Evolutionary conservation across 2,888 invertebrate genomes (phyloP).

Genomic region (Psylliodes chrysocephalus): DNA sequence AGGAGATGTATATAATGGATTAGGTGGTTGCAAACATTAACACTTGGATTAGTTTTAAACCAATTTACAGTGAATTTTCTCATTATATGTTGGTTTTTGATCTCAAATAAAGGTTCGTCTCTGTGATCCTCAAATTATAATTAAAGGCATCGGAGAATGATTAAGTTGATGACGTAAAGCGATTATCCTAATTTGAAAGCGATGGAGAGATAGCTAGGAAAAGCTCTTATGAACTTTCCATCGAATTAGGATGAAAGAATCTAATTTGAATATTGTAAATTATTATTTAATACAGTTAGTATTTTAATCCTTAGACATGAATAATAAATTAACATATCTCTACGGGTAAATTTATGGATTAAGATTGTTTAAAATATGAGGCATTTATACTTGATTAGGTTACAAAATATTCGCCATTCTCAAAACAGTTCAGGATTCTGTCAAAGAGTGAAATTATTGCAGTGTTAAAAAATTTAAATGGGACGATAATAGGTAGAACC

Average conservation of each 20-base stretch:
- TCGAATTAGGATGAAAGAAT: slow-evolving; percentile 1
- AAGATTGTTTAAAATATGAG: no score
- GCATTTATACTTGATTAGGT: no score
- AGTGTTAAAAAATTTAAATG: no score
- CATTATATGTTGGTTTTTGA: slow-evolving; percentile 35
- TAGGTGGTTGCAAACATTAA: slow-evolving; percentile 30
- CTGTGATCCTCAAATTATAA: slow-evolving; percentile 52
- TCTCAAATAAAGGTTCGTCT: slow-evolving; percentile 40
- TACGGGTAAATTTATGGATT: no score
- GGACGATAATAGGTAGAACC: no score
- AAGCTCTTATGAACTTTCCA: slow-evolving; percentile 20
- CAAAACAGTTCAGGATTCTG: no score
- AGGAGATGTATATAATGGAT: neutral
- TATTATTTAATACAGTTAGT: no score
- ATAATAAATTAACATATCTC: no score
- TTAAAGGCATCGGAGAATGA: slow-evolving; percentile 53
- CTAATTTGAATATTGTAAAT: no score
- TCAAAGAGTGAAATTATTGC: no score
- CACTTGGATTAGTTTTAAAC: slow-evolving; percentile 39
- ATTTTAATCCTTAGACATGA: no score
- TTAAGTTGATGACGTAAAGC: slow-evolving; percentile 52
- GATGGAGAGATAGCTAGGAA: slow-evolving; percentile 32
- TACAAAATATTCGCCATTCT: no score
- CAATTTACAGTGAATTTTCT: slow-evolving; percentile 38
- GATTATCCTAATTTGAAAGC: slow-evolving; percentile 52